phyloP scores from a whole-genome alignment of 2,888 invertebrate genomes.

The Ennomos fuscantarius region DNA sequence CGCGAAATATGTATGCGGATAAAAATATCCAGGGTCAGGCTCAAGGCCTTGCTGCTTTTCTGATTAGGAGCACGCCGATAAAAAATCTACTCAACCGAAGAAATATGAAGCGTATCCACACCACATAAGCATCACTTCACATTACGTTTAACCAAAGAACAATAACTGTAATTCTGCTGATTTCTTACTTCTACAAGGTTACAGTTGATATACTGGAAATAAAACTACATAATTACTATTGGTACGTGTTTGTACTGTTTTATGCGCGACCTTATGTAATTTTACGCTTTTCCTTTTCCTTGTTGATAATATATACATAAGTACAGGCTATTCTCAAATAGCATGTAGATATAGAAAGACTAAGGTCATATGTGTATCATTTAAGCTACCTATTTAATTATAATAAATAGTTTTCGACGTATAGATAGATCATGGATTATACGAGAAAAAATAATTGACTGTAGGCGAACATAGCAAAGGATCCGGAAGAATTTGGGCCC shows the following conservation, averaged over 20 bases:
- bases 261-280: conserved; percentile 24
- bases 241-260: conserved; percentile 25
- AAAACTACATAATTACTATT: conserved; percentile 42
- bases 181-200: conserved; percentile 75
- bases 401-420: too few species aligned
- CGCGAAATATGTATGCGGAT: conserved; percentile 80
- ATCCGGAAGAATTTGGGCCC: too few species aligned
- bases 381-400: too few species aligned
- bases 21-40: conserved; percentile 83
- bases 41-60: conserved; percentile 80
- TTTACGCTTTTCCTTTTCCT: conserved; percentile 22
- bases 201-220: conserved; percentile 59
- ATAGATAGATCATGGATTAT: too few species aligned
- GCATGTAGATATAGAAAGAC: too few species aligned
- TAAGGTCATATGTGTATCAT: too few species aligned
- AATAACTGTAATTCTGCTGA: conserved; percentile 76
- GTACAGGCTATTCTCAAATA: background rate
- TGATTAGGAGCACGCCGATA: conserved; percentile 78
- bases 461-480: too few species aligned
- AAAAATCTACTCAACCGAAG: conserved; percentile 53
- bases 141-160: conserved; percentile 57
- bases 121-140: conserved; percentile 56
- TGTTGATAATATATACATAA: conserved; percentile 6
- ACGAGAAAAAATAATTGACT: too few species aligned
- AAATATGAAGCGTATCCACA: conserved; percentile 54